Evolutionary conservation across 2,888 invertebrate genomes (phyloP).

Genomic region (Tanypteryx hageni): DNA sequence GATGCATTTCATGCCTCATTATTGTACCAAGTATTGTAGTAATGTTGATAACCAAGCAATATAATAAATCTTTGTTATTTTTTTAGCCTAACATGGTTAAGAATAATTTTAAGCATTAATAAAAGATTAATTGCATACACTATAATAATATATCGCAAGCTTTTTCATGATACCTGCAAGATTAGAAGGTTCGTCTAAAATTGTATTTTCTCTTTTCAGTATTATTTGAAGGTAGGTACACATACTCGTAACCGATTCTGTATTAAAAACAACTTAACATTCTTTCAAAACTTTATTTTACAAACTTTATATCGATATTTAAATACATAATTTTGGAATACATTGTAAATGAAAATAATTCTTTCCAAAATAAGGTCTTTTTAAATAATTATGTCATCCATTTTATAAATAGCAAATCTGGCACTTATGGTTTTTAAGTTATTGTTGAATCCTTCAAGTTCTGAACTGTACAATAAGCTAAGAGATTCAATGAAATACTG

Average conservation of each 20-base stretch:
- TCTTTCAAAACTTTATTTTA: slow-evolving; percentile 18
- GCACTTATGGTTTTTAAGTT: slow-evolving; percentile 17
- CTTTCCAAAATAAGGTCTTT: slow-evolving; percentile 49
- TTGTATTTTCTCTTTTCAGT: not conserved
- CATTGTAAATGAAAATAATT: slow-evolving; percentile 39
- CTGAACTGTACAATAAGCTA: slow-evolving; percentile 41
- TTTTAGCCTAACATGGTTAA: too few species aligned
- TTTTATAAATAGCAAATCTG: slow-evolving; percentile 51
- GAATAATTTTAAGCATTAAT: too few species aligned
- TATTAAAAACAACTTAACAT: not conserved
- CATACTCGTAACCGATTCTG: not conserved
- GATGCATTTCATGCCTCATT: too few species aligned
- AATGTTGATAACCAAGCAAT: too few species aligned
- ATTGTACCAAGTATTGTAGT: too few species aligned
- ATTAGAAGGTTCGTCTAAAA: too few species aligned
- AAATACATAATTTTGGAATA: slow-evolving; percentile 37
- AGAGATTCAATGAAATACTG: not conserved
- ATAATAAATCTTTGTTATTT: too few species aligned
- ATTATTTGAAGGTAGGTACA: not conserved
- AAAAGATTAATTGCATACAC: too few species aligned
- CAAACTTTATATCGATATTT: slow-evolving; percentile 34
- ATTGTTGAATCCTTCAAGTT: not conserved
- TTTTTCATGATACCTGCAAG: too few species aligned
- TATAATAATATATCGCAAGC: too few species aligned
- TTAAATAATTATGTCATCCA: slow-evolving; percentile 41